A percentile compares a stretch with the other conserved stretches of the same genome.
These are phyloP conservation scores for Calidris pygmaea DNA, from an alignment of 2,113 vertebrate genomes.

Conservation along the genomic window DNA sequence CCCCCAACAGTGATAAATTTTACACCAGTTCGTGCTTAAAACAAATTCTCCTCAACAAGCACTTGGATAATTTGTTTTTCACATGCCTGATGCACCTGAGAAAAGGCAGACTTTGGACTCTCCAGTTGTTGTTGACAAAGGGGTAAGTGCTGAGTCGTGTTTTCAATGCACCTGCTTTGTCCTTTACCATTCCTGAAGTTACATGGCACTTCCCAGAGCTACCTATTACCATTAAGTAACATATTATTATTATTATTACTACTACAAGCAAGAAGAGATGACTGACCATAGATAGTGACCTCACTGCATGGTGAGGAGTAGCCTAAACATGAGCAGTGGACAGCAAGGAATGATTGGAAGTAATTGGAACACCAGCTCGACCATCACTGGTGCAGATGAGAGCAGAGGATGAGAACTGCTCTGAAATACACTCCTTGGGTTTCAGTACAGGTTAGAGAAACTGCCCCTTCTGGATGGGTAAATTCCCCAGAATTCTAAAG, in stretches of 20 bases:
- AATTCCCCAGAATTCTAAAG: background rate
- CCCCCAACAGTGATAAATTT: background rate
- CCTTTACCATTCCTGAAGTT: background rate
- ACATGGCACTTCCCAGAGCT: background rate
- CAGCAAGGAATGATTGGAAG: background rate
- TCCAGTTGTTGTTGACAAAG: background rate
- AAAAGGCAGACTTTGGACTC: background rate
- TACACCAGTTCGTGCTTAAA: background rate
- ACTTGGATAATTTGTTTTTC: background rate
- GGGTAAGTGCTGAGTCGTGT: background rate
- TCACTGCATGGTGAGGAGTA: too few relatives aligned
- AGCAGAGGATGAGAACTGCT: background rate
- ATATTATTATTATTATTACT: background rate
- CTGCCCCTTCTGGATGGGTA: background rate
- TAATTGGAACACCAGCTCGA: background rate
- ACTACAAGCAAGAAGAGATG: background rate
- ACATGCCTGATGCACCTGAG: background rate
- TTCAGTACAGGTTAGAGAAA: background rate
- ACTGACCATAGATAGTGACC: background rate
- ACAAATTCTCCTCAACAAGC: background rate
- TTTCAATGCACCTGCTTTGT: background rate
- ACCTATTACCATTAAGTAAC: background rate
- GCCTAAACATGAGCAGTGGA: too few relatives aligned
- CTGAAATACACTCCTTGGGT: background rate
- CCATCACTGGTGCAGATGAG: background rate